Percentiles rank a stretch among this genome's conserved stretches.
Evolutionary conservation across 2,888 invertebrate genomes (phyloP).

Genomic region (Lepeophtheirus nordmannii): DNA sequence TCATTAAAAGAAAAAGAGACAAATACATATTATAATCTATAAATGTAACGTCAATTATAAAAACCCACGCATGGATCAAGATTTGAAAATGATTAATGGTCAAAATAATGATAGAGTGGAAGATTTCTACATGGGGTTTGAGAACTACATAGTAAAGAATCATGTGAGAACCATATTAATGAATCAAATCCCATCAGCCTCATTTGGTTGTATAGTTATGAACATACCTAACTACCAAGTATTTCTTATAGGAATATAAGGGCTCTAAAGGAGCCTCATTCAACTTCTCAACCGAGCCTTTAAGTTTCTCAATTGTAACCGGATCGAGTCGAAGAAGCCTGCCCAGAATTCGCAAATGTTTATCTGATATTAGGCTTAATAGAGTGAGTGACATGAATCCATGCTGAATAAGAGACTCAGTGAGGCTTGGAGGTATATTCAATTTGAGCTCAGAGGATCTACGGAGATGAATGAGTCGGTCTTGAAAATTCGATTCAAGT

Average conservation of each 20-base stretch:
- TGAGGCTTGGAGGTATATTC: not conserved
- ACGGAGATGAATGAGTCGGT: not conserved
- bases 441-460: not conserved
- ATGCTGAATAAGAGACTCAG: not conserved
- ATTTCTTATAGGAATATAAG: not conserved
- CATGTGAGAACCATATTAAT: no score
- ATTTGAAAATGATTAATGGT: not conserved
- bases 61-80: conserved; percentile 1
- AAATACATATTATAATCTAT: no score
- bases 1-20: no score
- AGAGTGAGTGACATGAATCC: not conserved
- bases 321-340: not conserved
- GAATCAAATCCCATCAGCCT: no score
- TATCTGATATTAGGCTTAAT: not conserved
- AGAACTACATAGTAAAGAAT: no score
- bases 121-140: no score
- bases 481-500: not conserved
- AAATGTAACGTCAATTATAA: not conserved
- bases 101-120: not conserved
- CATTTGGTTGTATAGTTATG: not conserved
- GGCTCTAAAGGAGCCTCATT: not conserved
- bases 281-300: not conserved
- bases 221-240: not conserved
- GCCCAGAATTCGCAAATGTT: not conserved
- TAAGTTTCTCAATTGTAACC: not conserved